A percentile compares a stretch with the other conserved stretches of the same genome.
Conservation (phyloP, 2,797 vertebrate genomes). For the Psittacula echo region DNA sequence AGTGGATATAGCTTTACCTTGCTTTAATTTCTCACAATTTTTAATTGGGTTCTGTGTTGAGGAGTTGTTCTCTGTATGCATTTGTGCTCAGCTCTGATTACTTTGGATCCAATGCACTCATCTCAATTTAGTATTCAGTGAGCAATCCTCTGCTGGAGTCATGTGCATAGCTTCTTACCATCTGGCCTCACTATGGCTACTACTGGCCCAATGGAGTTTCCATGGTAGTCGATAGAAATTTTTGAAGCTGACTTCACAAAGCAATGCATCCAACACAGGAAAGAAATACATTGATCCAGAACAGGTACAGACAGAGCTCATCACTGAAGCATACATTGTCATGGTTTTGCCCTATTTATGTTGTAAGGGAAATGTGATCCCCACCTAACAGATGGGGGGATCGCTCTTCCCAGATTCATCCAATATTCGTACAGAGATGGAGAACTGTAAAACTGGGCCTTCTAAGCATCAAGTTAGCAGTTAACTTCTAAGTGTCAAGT, state of each 20-base stretch:
- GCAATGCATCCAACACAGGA: background rate
- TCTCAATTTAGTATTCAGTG: slow-evolving; percentile 12
- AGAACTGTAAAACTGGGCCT: background rate
- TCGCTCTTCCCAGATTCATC: background rate
- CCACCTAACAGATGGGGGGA: background rate
- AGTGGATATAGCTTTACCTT: background rate
- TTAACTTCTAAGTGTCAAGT: background rate
- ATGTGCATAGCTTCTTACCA: slow-evolving; percentile 25
- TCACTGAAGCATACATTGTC: background rate
- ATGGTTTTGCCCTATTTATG: background rate
- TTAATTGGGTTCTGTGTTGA: background rate
- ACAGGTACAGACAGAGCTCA: background rate
- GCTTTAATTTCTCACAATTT: background rate
- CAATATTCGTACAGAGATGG: background rate
- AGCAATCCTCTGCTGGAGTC: background rate
- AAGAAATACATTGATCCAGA: background rate
- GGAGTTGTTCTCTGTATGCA: background rate
- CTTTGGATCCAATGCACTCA: background rate
- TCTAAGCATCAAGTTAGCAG: background rate
- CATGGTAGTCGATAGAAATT: slow-evolving; percentile 24
- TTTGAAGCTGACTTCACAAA: slow-evolving; percentile 7
- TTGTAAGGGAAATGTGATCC: background rate
- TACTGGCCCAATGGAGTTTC: slow-evolving; percentile 35
- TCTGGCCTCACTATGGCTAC: slow-evolving; percentile 42
- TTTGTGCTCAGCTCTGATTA: background rate